These are phyloP conservation scores for Hemiprocne comata DNA, from an alignment of 2,113 vertebrate genomes.

Conservation along the genomic window DNA sequence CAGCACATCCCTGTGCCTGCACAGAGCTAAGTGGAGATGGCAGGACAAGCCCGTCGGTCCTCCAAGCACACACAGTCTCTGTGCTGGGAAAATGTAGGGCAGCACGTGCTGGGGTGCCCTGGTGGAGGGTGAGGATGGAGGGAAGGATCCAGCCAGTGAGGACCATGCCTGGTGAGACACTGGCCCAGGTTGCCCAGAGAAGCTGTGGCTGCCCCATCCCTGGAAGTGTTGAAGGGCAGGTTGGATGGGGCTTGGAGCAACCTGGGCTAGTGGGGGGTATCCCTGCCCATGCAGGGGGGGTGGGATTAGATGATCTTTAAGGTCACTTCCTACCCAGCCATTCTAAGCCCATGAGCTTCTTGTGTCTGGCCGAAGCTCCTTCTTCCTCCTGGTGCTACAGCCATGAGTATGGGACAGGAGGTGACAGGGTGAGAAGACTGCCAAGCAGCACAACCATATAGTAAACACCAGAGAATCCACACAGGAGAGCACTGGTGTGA, in stretches of 20 bases:
- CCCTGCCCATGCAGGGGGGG: too few relatives aligned
- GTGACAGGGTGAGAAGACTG: neutral
- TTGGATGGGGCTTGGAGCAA: too few relatives aligned
- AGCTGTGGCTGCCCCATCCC: too few relatives aligned
- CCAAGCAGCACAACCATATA: neutral
- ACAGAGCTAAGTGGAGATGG: neutral
- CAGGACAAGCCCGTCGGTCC: neutral
- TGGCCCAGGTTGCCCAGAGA: too few relatives aligned
- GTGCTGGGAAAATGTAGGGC: neutral
- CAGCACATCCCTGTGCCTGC: neutral
- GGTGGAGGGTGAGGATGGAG: neutral
- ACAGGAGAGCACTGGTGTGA: rapidly evolving
- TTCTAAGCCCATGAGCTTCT: neutral
- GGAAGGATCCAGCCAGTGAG: neutral
- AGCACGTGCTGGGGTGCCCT: neutral
- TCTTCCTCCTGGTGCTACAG: neutral
- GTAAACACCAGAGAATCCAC: neutral
- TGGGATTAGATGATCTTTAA: too few relatives aligned
- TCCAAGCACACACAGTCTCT: rapidly evolving
- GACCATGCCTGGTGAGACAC: too few relatives aligned
- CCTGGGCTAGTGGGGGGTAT: too few relatives aligned
- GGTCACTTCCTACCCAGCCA: too few relatives aligned
- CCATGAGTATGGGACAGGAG: neutral
- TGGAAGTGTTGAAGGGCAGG: too few relatives aligned
- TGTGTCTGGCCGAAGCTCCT: neutral